A percentile compares a stretch with the other conserved stretches of the same genome.
These are phyloP conservation scores for Drosophila cognata DNA, from an alignment of 2,888 invertebrate species.

Conservation along the genomic window DNA sequence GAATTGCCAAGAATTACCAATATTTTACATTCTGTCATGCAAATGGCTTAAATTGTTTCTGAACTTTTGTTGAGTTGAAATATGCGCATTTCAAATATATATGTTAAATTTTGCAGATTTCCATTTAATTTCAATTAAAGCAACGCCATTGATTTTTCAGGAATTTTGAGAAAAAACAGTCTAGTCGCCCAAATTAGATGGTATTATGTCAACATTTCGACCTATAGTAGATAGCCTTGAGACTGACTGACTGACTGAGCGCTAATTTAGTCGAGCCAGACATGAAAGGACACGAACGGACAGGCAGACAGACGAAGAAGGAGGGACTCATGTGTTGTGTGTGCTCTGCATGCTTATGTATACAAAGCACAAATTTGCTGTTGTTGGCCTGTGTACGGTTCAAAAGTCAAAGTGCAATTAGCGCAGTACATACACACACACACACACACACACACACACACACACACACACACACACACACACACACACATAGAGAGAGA, in stretches of 20 bases:
- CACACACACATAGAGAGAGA: background rate
- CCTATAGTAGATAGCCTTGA: constrained; percentile 20
- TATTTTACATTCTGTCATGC: constrained; percentile 22
- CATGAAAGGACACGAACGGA: constrained; percentile 19
- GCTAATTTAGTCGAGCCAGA: constrained; percentile 59
- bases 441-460: constrained; percentile 13
- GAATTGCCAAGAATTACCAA: constrained; percentile 13
- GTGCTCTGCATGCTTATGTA: constrained; percentile 3
- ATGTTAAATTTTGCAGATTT: constrained; percentile 1
- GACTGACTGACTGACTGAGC: constrained; percentile 27
- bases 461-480: constrained; percentile 13
- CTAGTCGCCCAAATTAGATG: constrained; percentile 4
- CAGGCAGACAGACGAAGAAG: constrained; percentile 3
- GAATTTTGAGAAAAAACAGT: background rate
- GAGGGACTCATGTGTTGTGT: background rate
- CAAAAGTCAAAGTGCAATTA: constrained; percentile 79
- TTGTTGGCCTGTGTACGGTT: constrained; percentile 40
- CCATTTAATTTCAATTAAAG: constrained; percentile 5
- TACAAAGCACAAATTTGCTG: constrained; percentile 17
- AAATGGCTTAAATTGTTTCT: constrained; percentile 41
- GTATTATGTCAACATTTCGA: background rate
- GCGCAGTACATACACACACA: constrained; percentile 34
- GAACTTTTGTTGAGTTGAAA: constrained; percentile 13
- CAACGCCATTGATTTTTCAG: constrained; percentile 20
- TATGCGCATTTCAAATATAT: constrained; percentile 32